These are phyloP conservation scores for Campoplex capitator DNA, from an alignment of 2,888 invertebrate genomes.

Conservation along the genomic window DNA sequence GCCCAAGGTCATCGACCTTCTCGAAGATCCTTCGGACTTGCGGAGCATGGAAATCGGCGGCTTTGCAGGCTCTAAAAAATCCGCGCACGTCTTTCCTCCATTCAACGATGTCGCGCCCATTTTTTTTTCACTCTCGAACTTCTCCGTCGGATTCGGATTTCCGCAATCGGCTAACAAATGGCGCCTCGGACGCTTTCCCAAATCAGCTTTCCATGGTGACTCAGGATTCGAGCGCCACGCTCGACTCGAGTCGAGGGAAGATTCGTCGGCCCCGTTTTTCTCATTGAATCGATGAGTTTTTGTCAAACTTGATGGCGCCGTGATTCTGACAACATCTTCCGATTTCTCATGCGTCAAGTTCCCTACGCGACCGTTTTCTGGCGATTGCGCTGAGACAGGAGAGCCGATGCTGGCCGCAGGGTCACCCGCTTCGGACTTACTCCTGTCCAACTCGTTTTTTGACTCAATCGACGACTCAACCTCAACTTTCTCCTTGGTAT, in stretches of 20 bases:
- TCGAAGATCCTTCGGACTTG: slow-evolving; percentile 7
- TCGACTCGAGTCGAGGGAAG: neutral
- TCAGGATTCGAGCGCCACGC: slow-evolving; percentile 9
- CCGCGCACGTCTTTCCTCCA: neutral
- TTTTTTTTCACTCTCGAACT: neutral
- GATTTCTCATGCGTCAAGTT: neutral
- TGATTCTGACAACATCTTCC: neutral
- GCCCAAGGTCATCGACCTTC: slow-evolving; percentile 23
- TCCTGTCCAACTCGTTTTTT: slow-evolving; percentile 90
- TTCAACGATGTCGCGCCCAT: neutral
- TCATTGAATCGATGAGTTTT: neutral
- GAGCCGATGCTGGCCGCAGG: slow-evolving; percentile 83
- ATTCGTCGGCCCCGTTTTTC: neutral
- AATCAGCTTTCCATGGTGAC: slow-evolving; percentile 51
- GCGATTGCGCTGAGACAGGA: slow-evolving; percentile 79
- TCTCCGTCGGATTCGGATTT: neutral
- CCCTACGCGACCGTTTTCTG: slow-evolving; percentile 51
- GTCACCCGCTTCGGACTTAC: slow-evolving; percentile 83
- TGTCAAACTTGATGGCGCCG: neutral
- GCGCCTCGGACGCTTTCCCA: slow-evolving; percentile 39
- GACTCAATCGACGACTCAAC: slow-evolving; percentile 79
- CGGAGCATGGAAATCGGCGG: slow-evolving; percentile 6
- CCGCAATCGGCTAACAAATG: neutral
- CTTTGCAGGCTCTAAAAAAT: neutral
- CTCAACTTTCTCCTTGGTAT: slow-evolving; percentile 68